A percentile compares a stretch with the other conserved stretches of the same genome.
These are phyloP conservation scores for Camelus dromedarius DNA, from an alignment of 2,113 vertebrate genomes.

Conservation along the genomic window DNA sequence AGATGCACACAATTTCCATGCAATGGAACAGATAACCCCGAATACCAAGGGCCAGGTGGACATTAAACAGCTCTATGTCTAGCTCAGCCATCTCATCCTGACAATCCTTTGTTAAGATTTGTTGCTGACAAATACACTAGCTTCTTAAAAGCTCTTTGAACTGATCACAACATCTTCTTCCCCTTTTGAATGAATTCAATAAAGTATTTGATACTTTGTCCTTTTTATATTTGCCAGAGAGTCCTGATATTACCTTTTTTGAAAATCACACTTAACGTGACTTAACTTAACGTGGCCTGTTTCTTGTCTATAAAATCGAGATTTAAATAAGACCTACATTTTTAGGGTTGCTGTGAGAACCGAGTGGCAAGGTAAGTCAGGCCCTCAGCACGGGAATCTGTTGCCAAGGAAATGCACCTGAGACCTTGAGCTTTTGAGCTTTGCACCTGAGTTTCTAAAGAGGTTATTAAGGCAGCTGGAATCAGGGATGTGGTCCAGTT, in stretches of 20 bases:
- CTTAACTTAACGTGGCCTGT: not conserved
- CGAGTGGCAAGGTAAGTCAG: not conserved
- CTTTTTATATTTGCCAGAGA: not conserved
- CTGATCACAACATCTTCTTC: not conserved
- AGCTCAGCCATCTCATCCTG: not conserved
- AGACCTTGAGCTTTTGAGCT: not conserved
- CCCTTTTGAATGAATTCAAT: not conserved
- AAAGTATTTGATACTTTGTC: not conserved
- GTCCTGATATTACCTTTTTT: not conserved
- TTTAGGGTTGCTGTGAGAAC: not conserved
- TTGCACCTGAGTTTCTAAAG: not conserved
- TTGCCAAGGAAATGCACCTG: not conserved
- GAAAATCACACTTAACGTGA: not conserved
- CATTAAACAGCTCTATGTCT: not conserved
- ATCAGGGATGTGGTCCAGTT: too few species aligned
- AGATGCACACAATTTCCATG: not conserved
- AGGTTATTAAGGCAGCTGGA: not conserved
- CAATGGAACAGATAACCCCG: not conserved
- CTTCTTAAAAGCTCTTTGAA: slow-evolving; percentile 26
- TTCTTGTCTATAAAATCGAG: not conserved
- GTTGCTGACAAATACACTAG: not conserved
- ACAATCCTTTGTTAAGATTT: not conserved
- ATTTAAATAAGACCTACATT: not conserved
- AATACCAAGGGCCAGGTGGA: not conserved
- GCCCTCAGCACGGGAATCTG: not conserved